Base-by-base conservation (phyloP, 1,140 invertebrate genomes). In the Pomacea maculata region DNA sequence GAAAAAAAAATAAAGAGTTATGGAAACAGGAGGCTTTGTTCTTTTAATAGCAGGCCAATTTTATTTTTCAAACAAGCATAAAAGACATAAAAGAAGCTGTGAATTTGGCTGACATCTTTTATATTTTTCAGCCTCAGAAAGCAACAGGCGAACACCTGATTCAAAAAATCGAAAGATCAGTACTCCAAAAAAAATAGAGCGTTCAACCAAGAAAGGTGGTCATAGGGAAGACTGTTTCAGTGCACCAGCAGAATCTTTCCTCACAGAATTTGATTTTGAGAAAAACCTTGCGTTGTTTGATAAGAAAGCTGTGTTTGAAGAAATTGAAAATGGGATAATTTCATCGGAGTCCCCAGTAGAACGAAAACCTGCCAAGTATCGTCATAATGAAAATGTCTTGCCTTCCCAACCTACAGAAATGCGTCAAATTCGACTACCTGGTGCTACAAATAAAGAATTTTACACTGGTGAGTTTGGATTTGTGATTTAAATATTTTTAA, bases 251-350 rank as follows among this genome's bases (percentile, higher is more conserved):
- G 93, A 94, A 85, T 92, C 93, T 74, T 93, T 92, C 61, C 86
- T 91, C 29, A 91, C 93, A 54, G 94, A 96, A 87, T 98, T 97
- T 93, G 97, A 97, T 93, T 97, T 98, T 93, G 96, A 97, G 90
- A 97, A 96, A 83, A 97, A 97, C 93, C 92, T 97, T 29, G 96
- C 96, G 17, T 91, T 98, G 52, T 97, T 97, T 92, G 95, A 97
- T 91, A 98, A 98, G 92, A 90, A 93, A 86, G 93, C 92, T 75
- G 89, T 91, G 77, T 95, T 94, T 94, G 94, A 96, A 86, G 93
- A 95, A 90, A 94, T 96, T 80, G 94, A 95, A 79, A 87, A 85
- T 83, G 82, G 85, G 1, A 82, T 80, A 29, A 75, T 73, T 54
- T 61, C 64, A 73, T 84, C 86, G 73, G 77, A 78, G 77, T 65